These are phyloP conservation scores for Gambusia yucatana DNA, from an alignment of 2,797 vertebrate genomes.

Conservation along the genomic window DNA sequence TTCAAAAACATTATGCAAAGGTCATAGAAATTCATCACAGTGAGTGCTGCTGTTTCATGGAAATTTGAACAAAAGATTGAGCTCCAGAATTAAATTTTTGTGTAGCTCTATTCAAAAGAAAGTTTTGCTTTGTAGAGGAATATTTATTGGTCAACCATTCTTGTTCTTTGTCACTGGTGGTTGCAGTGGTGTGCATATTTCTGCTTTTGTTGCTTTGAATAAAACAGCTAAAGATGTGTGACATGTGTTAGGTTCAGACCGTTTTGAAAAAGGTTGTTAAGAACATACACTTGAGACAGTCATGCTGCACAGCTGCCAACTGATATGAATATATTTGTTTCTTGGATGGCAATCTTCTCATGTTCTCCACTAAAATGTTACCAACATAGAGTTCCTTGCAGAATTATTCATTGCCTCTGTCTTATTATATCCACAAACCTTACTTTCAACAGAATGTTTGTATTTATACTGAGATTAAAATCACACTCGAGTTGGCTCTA, in stretches of 20 bases:
- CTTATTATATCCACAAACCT: background rate
- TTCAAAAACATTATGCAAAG: constrained; percentile 17
- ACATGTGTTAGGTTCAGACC: background rate
- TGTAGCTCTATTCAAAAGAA: background rate
- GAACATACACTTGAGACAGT: background rate
- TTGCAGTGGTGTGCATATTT: background rate
- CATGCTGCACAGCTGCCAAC: background rate
- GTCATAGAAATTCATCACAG: background rate
- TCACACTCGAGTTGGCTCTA: background rate
- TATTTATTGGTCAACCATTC: background rate
- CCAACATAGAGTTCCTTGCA: background rate
- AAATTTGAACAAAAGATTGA: background rate
- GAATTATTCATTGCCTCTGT: background rate
- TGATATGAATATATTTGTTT: background rate
- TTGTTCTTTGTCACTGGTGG: background rate
- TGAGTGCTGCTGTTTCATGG: background rate
- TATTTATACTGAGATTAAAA: background rate
- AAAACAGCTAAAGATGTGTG: background rate
- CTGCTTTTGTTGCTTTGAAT: background rate
- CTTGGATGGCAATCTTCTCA: background rate
- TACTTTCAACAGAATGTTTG: background rate
- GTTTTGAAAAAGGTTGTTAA: background rate
- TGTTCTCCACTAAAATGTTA: background rate
- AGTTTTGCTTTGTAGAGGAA: background rate
- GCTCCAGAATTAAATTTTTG: background rate